These are phyloP conservation scores for Pteruthius melanotis DNA, from an alignment of 2,113 vertebrate genomes.

Conservation along the genomic window DNA sequence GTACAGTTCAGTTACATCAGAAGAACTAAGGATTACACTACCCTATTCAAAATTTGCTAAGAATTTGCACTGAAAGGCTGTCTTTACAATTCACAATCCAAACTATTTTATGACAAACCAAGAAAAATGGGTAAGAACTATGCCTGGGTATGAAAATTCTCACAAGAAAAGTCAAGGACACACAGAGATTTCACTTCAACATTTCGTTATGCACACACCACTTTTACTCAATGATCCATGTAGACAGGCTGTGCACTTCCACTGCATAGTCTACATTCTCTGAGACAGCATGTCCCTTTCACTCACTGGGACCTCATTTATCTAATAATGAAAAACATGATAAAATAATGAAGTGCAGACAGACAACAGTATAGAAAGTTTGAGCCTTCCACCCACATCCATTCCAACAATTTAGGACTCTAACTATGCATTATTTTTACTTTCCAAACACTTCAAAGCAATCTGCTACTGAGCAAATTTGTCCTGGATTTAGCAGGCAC, in stretches of 20 bases:
- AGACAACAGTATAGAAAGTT: neutral
- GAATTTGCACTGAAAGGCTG: neutral
- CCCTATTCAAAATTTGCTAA: neutral
- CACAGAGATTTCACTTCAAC: neutral
- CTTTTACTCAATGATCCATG: neutral
- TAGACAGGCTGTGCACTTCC: neutral
- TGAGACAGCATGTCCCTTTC: neutral
- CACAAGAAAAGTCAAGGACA: neutral
- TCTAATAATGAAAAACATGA: neutral
- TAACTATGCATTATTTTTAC: neutral
- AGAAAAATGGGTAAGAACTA: neutral
- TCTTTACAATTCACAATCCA: neutral
- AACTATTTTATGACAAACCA: neutral
- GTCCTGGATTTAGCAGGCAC: neutral
- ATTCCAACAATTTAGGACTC: neutral
- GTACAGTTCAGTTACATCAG: neutral
- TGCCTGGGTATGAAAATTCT: neutral
- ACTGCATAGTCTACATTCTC: neutral
- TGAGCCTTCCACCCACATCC: neutral
- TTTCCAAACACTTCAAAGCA: neutral
- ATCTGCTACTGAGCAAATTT: neutral
- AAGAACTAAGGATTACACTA: neutral
- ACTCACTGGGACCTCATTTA: neutral
- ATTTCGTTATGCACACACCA: neutral
- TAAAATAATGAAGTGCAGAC: neutral